phyloP scores from a whole-genome alignment of 2,888 invertebrate genomes.

The Lordiphosa andalusiaca region DNA sequence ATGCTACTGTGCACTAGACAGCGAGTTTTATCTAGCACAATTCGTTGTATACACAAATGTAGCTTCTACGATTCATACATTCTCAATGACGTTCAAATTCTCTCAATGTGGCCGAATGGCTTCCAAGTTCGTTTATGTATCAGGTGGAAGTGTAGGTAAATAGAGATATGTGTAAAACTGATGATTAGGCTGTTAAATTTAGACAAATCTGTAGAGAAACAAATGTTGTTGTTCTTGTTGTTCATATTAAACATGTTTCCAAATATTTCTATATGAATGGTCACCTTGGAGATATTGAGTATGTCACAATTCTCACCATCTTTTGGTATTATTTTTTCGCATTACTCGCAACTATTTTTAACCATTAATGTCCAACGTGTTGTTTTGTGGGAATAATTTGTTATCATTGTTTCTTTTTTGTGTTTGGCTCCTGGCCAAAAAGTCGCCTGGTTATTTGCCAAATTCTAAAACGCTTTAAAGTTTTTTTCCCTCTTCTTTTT shows the following conservation, averaged over 20 bases:
- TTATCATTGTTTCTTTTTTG: constrained; percentile 10
- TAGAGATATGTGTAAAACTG: constrained; percentile 6
- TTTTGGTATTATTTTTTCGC: constrained; percentile 19
- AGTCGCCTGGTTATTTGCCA: constrained; percentile 60
- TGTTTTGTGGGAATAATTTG: constrained; percentile 30
- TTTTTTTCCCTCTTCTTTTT: no score
- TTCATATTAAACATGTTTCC: constrained; percentile 15
- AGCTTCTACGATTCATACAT: constrained; percentile 44
- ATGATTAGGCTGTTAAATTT: constrained; percentile 49
- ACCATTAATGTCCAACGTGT: constrained; percentile 37
- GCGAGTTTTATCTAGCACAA: constrained; percentile 36
- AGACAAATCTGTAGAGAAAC: constrained; percentile 52
- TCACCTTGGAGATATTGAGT: constrained; percentile 23
- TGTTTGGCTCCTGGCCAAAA: constrained; percentile 51
- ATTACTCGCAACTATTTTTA: constrained; percentile 43
- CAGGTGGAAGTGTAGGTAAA: constrained; percentile 23
- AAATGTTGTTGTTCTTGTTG: constrained; percentile 42
- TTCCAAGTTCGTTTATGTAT: constrained; percentile 53
- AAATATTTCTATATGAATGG: constrained; percentile 20
- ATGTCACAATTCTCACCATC: constrained; percentile 21
- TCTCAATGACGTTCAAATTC: constrained; percentile 60
- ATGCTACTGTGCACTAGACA: constrained; percentile 25
- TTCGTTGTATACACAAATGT: constrained; percentile 10
- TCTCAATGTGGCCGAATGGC: constrained; percentile 21
- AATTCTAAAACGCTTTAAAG: constrained; percentile 47